Evolutionary conservation across 2,888 invertebrate genomes (phyloP), one percentile per base, ranked within the genome.

Genomic region (Tipula vernalis): DNA sequence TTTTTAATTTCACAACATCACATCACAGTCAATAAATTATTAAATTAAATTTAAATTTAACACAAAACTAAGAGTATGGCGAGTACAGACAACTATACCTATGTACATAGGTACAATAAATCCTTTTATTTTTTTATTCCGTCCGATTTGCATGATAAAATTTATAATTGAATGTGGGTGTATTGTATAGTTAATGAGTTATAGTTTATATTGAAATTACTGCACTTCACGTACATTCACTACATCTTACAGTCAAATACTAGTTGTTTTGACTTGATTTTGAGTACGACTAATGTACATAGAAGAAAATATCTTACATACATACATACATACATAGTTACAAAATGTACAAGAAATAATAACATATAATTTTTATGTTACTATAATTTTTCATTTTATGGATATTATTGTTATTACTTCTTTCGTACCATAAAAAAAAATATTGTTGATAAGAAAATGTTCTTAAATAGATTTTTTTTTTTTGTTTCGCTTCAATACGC

Each of bases 21-120:
- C 71, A 71, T 71, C 71, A 71, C 71, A 71, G 71, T 71, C 71
- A 71, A 71, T 71, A 71, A 71, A 71, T 71, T 71, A 71, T 71
- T 71, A 71, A 71, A 71, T 71, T 71, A 71, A 71, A 71, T 71
- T 71, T 28, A 71, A 71, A 28, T 71, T 71, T 6, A 15, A 57
- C 51, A 18, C 15, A 57, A 15, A 51, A 51, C 51, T 51, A 15
- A 15, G 15, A 15, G 51, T 51, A 51, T 15, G 51, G 51, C 51
- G 10, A n/a, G 51, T 12, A 42, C 10, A 5, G 3, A 5, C 42
- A 42, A 42, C 8, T 42, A 42, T 42, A 42, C 3, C 39, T 39
- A 42, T 42, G 44, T 10, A 15, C 51, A 15, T 51, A 51, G 5
- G 71, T 28, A 71, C 6, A 71, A 71, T 71, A 71, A 71, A 71